These are phyloP conservation scores for Zenarchopterus dispar DNA, from an alignment of 2,797 vertebrate species.

Conservation along the genomic window DNA sequence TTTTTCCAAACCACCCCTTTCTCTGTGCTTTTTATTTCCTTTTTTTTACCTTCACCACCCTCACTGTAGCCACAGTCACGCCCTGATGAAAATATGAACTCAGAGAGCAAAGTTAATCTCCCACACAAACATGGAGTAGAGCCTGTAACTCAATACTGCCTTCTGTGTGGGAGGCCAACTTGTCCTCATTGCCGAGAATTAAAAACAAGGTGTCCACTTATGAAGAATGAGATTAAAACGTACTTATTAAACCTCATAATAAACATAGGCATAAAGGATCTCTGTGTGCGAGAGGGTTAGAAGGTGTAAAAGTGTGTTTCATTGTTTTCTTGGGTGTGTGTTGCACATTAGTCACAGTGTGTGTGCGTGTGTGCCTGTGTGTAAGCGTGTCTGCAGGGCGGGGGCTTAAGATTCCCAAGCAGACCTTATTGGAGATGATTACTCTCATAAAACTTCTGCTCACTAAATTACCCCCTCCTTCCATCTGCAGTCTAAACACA, in stretches of 20 bases:
- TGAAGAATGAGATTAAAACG: slow-evolving; percentile 78
- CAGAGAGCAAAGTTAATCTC: slow-evolving; percentile 67
- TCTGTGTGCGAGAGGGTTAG: slow-evolving; percentile 36
- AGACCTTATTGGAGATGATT: slow-evolving; percentile 82
- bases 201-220: slow-evolving; percentile 77
- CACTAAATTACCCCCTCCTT: slow-evolving; percentile 75
- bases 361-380: slow-evolving; percentile 39
- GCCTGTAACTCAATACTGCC: slow-evolving; percentile 69
- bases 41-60: slow-evolving; percentile 12
- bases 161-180: slow-evolving; percentile 72
- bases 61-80: slow-evolving; percentile 41
- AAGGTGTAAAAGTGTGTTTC: slow-evolving; percentile 44
- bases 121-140: slow-evolving; percentile 64
- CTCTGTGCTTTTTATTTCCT: slow-evolving; percentile 17
- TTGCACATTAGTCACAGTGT: slow-evolving; percentile 52
- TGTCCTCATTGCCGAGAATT: slow-evolving; percentile 70
- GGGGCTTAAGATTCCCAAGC: slow-evolving; percentile 72
- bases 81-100: slow-evolving; percentile 73
- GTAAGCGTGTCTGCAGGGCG: slow-evolving; percentile 57
- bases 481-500: slow-evolving; percentile 77
- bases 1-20: slow-evolving; percentile 25
- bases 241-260: slow-evolving; percentile 70
- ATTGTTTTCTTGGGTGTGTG: slow-evolving; percentile 48
- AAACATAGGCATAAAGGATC: slow-evolving; percentile 58
- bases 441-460: slow-evolving; percentile 82